Evolutionary conservation across 2,113 vertebrate species (phyloP).

Genomic region (Diphyllodes magnificus): DNA sequence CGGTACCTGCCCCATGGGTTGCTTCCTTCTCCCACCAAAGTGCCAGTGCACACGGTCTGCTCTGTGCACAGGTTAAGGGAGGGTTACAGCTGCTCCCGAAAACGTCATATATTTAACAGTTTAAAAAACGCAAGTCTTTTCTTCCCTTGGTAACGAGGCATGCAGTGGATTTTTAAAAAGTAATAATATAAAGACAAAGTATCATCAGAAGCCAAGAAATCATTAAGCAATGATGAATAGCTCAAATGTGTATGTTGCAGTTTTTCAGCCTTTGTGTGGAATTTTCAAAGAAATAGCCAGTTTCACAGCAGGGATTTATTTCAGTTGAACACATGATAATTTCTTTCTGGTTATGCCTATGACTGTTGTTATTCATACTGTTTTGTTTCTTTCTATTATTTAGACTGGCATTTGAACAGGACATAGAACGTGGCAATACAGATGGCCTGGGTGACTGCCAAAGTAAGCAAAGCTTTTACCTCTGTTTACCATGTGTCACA

Average conservation of each 20-base stretch:
- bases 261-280: not conserved
- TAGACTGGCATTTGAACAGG: slow-evolving; percentile 95
- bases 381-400: slow-evolving; percentile 77
- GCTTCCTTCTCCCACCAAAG: not conserved
- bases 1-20: not conserved
- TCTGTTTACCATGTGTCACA: slow-evolving; percentile 61
- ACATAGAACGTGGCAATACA: slow-evolving; percentile 95
- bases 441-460: slow-evolving; percentile 99
- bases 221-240: not conserved
- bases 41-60: not conserved
- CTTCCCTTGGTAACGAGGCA: not conserved
- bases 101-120: not conserved
- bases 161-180: not conserved
- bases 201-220: not conserved
- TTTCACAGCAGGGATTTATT: not conserved
- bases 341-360: slow-evolving; percentile 5
- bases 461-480: slow-evolving; percentile 89
- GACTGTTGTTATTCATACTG: slow-evolving; percentile 58
- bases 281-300: not conserved
- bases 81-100: not conserved
- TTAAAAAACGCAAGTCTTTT: not conserved
- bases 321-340: not conserved
- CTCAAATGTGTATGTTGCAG: not conserved
- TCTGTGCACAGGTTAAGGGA: not conserved
- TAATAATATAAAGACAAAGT: not conserved